Base-by-base conservation (phyloP, 2,888 invertebrate genomes). In the Dromius quadrimaculatus region DNA sequence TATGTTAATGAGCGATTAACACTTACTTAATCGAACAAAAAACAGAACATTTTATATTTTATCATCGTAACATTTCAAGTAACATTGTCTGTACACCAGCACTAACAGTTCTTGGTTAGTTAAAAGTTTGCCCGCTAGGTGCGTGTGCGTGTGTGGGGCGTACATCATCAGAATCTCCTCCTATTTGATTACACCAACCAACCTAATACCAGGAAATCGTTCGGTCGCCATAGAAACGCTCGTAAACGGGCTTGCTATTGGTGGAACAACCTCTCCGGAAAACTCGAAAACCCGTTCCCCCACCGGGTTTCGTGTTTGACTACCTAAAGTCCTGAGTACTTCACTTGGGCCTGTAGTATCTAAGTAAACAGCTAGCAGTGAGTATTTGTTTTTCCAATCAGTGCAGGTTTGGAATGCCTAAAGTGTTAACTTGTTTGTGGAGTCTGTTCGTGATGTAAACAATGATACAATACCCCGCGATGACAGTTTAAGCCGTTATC, bases 301-400 rank as follows among this genome's bases (percentile, higher is more conserved):
- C 47, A 47, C 47, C 47, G 36, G 22, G 47, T 61, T 47, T 28
- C 15, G 38, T 70, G 62, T 82, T 82, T 82, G 82, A 82, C 82
- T 82, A 82, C 82, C 82, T 81, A 82, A 82, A 82, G 83, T 82
- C 82, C 80, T 80, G 80, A 81, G 83, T 82, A 83, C 83, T 83
- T 82, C 82, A 83, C 81, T 81, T 79, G 74, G 78, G 82, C 82
- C 82, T 82, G 82, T 83, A 83, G 83, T 83, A 82, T 83, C 83
- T 83, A 82, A 82, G 83, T 82, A 83, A 83, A 83, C 83, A 83
- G 81, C 80, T 81, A 79, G 81, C 82, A 80, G 82, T 82, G 82
- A 83, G 81, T 85, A 84, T 85, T 85, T 85, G 84, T 84, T 85
- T 84, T 85, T 84, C 83, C 84, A 84, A 85, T 85, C 84, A 84